A percentile compares a stretch with the other conserved stretches of the same genome.
phyloP scores from a whole-genome alignment of 2,797 vertebrate species.

The Merluccius polli region DNA sequence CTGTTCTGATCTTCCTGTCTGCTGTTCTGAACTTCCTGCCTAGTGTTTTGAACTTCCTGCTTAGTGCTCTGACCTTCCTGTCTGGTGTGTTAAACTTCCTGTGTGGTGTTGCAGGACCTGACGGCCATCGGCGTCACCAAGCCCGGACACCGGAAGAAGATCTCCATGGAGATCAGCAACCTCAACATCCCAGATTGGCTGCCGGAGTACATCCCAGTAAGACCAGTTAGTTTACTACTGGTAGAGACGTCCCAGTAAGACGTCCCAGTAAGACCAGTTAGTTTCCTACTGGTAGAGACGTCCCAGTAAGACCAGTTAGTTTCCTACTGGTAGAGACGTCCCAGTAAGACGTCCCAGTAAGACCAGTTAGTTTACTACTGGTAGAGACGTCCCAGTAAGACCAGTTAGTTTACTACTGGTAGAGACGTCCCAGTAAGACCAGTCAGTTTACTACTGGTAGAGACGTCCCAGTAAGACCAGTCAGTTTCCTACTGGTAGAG shows the following conservation, averaged over 20 bases:
- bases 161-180: slow-evolving; percentile 89
- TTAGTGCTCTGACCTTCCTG: not conserved
- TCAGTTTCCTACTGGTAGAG: not conserved
- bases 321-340: not conserved
- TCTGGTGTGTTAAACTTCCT: not conserved
- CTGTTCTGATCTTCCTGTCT: not conserved
- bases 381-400: slow-evolving; percentile 88
- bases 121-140: slow-evolving; percentile 96
- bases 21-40: not conserved
- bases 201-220: slow-evolving; percentile 90
- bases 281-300: slow-evolving; percentile 59
- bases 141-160: slow-evolving; percentile 95
- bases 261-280: no score
- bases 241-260: no score
- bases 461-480: slow-evolving; percentile 82
- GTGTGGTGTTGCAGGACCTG: slow-evolving; percentile 76
- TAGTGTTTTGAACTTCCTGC: not conserved
- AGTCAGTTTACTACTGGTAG: no score
- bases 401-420: not conserved
- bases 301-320: slow-evolving; percentile 74
- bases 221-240: slow-evolving; percentile 7
- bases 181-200: slow-evolving; percentile 93
- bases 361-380: no score
- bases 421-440: no score
- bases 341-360: no score